phyloP scores from a whole-genome alignment of 2,113 vertebrate species.

The Nannobrachium achirus region DNA sequence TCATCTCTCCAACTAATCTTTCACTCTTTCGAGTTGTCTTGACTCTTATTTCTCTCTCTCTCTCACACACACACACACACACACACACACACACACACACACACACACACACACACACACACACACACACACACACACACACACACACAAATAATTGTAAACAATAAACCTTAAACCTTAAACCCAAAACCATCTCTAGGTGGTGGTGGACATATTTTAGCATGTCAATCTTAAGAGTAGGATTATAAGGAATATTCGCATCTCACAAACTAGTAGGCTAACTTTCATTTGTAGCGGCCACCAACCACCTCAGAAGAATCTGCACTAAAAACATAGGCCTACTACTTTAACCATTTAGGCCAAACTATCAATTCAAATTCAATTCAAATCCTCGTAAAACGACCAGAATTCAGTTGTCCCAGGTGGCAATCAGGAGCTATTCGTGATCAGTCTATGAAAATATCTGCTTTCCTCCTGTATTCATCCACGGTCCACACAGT shows the following conservation, averaged over 20 bases:
- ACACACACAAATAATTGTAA: too few species aligned
- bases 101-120: not conserved
- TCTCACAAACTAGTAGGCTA: too few species aligned
- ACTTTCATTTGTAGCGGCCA: too few species aligned
- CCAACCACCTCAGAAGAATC: not conserved
- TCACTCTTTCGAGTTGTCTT: too few species aligned
- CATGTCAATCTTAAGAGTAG: too few species aligned
- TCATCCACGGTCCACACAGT: not conserved
- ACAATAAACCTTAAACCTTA: too few species aligned
- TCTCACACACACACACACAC: conserved; percentile 2
- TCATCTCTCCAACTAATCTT: too few species aligned
- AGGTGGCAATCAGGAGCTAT: conserved; percentile 6
- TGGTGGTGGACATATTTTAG: too few species aligned
- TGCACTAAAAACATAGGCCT: not conserved
- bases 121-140: not conserved
- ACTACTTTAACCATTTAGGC: too few species aligned
- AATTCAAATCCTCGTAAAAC: not conserved
- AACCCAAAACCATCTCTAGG: too few species aligned
- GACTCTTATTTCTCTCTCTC: conserved; percentile 7
- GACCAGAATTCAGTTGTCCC: not conserved
- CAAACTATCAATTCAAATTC: not conserved
- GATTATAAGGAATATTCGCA: too few species aligned
- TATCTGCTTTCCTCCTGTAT: conserved; percentile 13
- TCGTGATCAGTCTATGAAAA: conserved; percentile 22
- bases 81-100: not conserved